Evolutionary conservation across 2,113 vertebrate genomes (phyloP).

Genomic region (Ptychochromis oligacanthus): DNA sequence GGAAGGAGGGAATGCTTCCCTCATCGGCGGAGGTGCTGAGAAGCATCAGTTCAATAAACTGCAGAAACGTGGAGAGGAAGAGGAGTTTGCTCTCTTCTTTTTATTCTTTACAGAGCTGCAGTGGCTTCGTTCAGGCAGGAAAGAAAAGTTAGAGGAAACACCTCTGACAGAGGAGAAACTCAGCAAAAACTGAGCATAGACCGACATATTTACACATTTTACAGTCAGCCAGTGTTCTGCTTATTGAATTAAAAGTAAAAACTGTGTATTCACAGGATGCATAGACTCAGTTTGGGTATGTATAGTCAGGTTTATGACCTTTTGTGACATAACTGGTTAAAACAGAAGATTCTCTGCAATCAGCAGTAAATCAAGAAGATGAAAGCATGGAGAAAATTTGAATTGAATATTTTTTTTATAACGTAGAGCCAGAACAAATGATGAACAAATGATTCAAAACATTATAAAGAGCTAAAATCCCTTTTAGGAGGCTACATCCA

Average conservation of each 20-base stretch:
- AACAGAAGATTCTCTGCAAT: too few species aligned
- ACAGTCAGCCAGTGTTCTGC: neutral
- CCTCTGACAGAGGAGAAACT: neutral
- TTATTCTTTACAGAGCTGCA: neutral
- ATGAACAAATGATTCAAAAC: too few species aligned
- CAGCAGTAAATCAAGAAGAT: too few species aligned
- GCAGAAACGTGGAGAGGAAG: neutral
- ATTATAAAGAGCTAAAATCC: too few species aligned
- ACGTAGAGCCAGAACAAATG: too few species aligned
- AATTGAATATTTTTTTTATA: too few species aligned
- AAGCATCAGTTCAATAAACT: neutral
- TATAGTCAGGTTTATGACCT: too few species aligned
- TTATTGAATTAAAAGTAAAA: neutral
- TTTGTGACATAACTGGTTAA: too few species aligned
- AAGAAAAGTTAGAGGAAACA: neutral
- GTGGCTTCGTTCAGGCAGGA: neutral
- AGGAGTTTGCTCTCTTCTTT: conserved; percentile 9
- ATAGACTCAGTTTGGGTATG: too few species aligned
- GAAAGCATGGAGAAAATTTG: too few species aligned
- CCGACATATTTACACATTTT: neutral
- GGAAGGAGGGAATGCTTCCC: neutral
- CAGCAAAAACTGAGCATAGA: neutral
- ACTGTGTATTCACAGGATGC: neutral
- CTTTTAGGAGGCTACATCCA: too few species aligned
- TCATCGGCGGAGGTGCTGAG: neutral